Conservation (phyloP, 2,888 invertebrate species). For the Drosophila anomalipes region DNA sequence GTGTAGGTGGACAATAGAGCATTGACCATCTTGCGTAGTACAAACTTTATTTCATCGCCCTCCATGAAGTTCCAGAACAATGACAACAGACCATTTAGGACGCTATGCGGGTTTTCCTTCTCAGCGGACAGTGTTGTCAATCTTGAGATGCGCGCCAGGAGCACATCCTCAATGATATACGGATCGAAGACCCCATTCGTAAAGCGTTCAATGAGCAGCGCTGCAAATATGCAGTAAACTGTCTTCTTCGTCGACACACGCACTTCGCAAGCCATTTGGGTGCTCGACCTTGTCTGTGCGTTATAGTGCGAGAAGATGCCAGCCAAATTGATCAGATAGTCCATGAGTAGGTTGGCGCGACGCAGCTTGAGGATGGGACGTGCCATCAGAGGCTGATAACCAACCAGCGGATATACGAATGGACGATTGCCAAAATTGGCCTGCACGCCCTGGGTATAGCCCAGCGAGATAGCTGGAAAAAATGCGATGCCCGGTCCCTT, state of each 20-base stretch:
- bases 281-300: constrained; percentile 38
- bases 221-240: constrained; percentile 87
- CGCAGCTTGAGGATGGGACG: constrained; percentile 81
- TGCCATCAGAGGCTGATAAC: constrained; percentile 89
- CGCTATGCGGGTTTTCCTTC: constrained; percentile 78
- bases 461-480: constrained; percentile 92
- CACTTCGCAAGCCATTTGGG: constrained; percentile 24
- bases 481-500: constrained; percentile 91
- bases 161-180: constrained; percentile 90
- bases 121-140: constrained; percentile 67
- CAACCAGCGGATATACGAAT: constrained; percentile 89
- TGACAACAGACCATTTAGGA: constrained; percentile 81
- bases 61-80: constrained; percentile 85
- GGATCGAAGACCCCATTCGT: constrained; percentile 88
- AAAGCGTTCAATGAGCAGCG: constrained; percentile 87
- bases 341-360: constrained; percentile 79
- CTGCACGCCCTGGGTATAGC: constrained; percentile 90
- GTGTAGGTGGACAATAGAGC: constrained; percentile 75
- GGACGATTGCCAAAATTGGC: constrained; percentile 92
- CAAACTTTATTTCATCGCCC: constrained; percentile 81
- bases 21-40: constrained; percentile 83
- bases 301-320: constrained; percentile 80
- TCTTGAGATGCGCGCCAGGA: constrained; percentile 86
- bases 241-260: constrained; percentile 85
- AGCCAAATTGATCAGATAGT: constrained; percentile 83